These are phyloP conservation scores for Charanyca ferruginea DNA, from an alignment of 2,888 invertebrate genomes.

Conservation along the genomic window DNA sequence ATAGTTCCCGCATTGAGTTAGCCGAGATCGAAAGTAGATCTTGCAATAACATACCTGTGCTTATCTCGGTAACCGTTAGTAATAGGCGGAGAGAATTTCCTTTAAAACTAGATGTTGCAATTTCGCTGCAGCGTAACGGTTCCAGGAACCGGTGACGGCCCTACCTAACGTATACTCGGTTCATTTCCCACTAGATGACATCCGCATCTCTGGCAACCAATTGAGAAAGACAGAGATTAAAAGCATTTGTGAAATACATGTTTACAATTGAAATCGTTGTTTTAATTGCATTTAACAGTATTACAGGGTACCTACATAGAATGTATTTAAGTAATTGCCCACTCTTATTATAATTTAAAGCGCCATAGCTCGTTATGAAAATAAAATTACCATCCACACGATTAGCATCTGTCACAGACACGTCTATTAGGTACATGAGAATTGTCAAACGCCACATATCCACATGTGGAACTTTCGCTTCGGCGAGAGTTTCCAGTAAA, in stretches of 20 bases:
- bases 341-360: slow-evolving; percentile 44
- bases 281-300: slow-evolving; percentile 15
- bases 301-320: background rate
- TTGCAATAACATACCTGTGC: slow-evolving; percentile 71
- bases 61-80: slow-evolving; percentile 71
- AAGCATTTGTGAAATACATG: slow-evolving; percentile 16
- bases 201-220: slow-evolving; percentile 27
- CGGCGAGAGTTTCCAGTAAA: slow-evolving; percentile 80
- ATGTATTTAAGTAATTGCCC: slow-evolving; percentile 21
- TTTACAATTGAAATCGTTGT: slow-evolving; percentile 8
- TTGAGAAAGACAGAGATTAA: slow-evolving; percentile 7
- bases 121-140: slow-evolving; percentile 72
- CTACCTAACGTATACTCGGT: slow-evolving; percentile 48
- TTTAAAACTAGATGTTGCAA: slow-evolving; percentile 77
- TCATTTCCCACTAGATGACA: slow-evolving; percentile 56
- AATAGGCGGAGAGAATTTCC: slow-evolving; percentile 78
- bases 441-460: slow-evolving; percentile 63
- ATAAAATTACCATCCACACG: slow-evolving; percentile 39
- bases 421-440: slow-evolving; percentile 53
- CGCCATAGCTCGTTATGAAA: slow-evolving; percentile 43
- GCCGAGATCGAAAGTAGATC: slow-evolving; percentile 75
- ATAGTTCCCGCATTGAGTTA: slow-evolving; percentile 55
- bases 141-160: slow-evolving; percentile 65
- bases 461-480: slow-evolving; percentile 83
- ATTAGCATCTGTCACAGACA: slow-evolving; percentile 56